Conservation (phyloP, 2,888 invertebrate species). For the Drosophila parthenogenetica region DNA sequence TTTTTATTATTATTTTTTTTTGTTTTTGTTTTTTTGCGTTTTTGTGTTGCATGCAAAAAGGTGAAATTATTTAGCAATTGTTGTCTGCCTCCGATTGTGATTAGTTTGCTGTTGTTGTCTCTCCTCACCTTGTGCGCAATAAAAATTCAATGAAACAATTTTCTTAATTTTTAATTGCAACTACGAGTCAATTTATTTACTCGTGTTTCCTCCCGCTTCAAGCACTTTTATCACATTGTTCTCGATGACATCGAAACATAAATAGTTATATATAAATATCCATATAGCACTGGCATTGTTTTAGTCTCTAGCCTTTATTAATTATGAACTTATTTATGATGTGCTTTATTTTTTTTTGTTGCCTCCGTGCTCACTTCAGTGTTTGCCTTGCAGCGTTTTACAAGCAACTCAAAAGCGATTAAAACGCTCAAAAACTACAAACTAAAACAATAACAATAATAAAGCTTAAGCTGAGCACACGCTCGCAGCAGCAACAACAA, state of each 20-base stretch:
- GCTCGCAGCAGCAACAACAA: slow-evolving; percentile 23
- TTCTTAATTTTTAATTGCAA: slow-evolving; percentile 63
- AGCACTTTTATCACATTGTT: slow-evolving; percentile 40
- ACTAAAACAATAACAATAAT: slow-evolving; percentile 43
- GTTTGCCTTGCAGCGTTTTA: slow-evolving; percentile 36
- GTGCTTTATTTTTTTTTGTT: slow-evolving; percentile 10
- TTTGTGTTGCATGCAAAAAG: slow-evolving; percentile 55
- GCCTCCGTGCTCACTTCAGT: slow-evolving; percentile 41
- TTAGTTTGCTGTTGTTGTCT: background rate
- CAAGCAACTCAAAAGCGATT: slow-evolving; percentile 53
- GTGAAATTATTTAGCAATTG: slow-evolving; percentile 65
- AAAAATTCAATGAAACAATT: slow-evolving; percentile 59
- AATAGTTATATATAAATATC: slow-evolving; percentile 3
- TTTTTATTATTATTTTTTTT: slow-evolving; percentile 6
- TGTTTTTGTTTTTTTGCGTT: background rate
- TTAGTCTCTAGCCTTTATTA: slow-evolving; percentile 39
- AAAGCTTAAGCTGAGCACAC: slow-evolving; percentile 40
- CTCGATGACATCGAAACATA: slow-evolving; percentile 28
- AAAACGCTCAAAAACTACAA: slow-evolving; percentile 48
- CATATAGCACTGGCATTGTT: slow-evolving; percentile 37
- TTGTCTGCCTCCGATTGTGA: slow-evolving; percentile 35
- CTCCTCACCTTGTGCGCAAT: slow-evolving; percentile 68
- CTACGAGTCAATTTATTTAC: slow-evolving; percentile 47
- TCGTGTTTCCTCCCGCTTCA: slow-evolving; percentile 39
- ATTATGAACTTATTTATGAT: slow-evolving; percentile 45